These are phyloP conservation scores for Microchrysa polita DNA, from an alignment of 2,888 invertebrate species.

Conservation along the genomic window DNA sequence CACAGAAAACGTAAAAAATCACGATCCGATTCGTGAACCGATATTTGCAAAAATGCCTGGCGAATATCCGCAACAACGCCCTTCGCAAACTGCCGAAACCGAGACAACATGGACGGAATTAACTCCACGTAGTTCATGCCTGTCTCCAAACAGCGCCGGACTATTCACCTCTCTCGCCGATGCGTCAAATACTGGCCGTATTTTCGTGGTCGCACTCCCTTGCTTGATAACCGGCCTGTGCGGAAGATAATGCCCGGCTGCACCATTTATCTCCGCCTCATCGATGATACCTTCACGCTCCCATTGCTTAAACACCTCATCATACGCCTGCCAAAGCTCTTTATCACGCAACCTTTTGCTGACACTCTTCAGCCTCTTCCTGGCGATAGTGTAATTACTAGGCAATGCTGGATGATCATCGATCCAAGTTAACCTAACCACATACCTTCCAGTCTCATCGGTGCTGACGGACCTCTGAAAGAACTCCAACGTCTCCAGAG, in stretches of 20 bases:
- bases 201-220: neutral
- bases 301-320: neutral
- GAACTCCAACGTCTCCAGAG: neutral
- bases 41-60: neutral
- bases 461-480: neutral
- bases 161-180: neutral
- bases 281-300: neutral
- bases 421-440: neutral
- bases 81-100: too few species aligned
- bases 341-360: neutral
- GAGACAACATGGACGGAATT: neutral
- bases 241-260: neutral
- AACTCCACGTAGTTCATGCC: neutral
- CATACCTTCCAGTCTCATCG: neutral
- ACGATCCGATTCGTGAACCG: neutral
- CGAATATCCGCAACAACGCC: neutral
- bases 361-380: neutral
- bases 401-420: neutral
- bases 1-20: neutral
- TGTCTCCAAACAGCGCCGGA: neutral
- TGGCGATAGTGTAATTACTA: neutral
- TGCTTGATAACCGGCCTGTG: neutral
- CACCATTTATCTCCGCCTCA: neutral
- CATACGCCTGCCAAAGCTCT: neutral
- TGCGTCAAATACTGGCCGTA: slow-evolving; percentile 7